These are phyloP conservation scores for Motacilla alba DNA, from an alignment of 2,113 vertebrate genomes.

Conservation along the genomic window DNA sequence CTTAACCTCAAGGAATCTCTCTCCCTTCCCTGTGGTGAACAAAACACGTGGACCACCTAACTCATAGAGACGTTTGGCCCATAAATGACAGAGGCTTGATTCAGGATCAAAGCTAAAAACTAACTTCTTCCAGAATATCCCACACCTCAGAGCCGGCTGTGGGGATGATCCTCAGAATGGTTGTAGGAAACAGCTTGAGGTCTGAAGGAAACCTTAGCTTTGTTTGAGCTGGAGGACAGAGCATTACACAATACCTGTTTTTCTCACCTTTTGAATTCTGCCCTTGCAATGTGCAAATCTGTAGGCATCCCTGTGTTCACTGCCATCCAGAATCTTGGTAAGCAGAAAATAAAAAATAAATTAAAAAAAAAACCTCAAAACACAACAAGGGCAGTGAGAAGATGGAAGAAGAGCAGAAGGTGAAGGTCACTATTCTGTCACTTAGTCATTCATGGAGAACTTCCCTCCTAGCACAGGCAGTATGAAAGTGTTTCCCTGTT, in stretches of 20 bases:
- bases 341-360: neutral
- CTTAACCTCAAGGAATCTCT: neutral
- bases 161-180: neutral
- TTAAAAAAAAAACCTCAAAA: neutral
- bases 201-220: neutral
- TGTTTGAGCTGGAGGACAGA: neutral
- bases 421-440: neutral
- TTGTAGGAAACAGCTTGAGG: neutral
- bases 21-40: neutral
- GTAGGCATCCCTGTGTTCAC: neutral
- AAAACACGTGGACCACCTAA: neutral
- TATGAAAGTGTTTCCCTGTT: neutral
- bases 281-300: neutral
- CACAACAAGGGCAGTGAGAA: neutral
- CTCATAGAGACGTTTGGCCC: neutral
- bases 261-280: slow-evolving; percentile 27
- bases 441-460: neutral
- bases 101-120: neutral
- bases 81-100: neutral
- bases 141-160: neutral
- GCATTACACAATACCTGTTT: neutral
- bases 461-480: neutral
- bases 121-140: neutral
- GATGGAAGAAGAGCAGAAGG: neutral
- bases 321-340: neutral